phyloP scores from a whole-genome alignment of 2,797 vertebrate genomes.

The Eulemur mongoz region DNA sequence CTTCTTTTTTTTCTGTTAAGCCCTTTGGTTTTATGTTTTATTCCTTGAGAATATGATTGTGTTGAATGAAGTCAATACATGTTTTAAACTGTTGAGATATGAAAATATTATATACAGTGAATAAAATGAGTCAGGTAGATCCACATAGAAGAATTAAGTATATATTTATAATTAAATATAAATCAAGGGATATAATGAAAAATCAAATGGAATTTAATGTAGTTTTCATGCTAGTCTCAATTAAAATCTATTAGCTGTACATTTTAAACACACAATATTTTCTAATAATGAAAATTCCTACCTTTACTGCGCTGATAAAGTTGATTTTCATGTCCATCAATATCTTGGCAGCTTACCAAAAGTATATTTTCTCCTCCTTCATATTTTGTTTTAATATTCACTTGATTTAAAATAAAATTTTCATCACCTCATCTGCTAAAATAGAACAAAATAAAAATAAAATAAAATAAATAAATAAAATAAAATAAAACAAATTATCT shows the following conservation, averaged over 20 bases:
- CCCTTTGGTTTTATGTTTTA: neutral
- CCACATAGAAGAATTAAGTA: neutral
- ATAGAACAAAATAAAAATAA: neutral
- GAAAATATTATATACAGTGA: neutral
- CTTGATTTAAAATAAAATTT: neutral
- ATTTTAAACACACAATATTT: neutral
- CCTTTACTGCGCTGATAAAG: neutral
- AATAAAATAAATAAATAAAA: no score
- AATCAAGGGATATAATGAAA: neutral
- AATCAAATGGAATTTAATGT: neutral
- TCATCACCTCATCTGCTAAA: neutral
- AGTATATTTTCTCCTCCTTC: neutral
- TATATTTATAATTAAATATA: neutral
- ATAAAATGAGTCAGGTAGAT: neutral
- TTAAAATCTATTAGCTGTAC: neutral
- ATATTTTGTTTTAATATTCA: neutral
- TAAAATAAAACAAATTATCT: neutral
- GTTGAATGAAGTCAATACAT: neutral
- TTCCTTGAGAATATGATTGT: neutral
- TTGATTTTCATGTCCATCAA: neutral
- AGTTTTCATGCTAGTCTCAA: neutral
- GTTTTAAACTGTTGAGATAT: neutral
- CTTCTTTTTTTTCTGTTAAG: neutral
- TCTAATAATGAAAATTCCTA: neutral
- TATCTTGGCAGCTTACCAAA: neutral